Base-by-base conservation (phyloP, 2,797 vertebrate species). In the Erpetoichthys calabaricus region DNA sequence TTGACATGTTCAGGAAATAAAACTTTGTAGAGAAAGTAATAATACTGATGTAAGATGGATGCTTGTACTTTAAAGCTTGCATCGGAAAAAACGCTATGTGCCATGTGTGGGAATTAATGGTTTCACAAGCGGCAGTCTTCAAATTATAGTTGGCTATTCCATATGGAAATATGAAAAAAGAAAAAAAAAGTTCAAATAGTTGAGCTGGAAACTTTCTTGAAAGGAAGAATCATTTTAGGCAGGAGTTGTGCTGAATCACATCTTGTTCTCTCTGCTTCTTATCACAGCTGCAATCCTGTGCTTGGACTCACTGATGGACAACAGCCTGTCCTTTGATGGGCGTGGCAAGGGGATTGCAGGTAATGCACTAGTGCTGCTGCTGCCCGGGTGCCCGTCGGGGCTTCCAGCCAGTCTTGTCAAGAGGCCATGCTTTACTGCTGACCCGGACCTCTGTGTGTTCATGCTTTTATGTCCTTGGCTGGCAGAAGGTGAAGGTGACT, bases 221-320 rank as follows among this genome's bases (percentile, higher is more conserved):
- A 49, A 9, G 6, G 25, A 57, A 45, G 3, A 56, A 7, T 45
- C 44, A 8, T 46, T 62, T 60, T 7, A 45, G 56, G 60, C 25
- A 10, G 53, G 56, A 49, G n/a, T n/a, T 49, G 44, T 45, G 44
- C 5, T 25, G n/a, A 1, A 3, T 75, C 67, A 82, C 4, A 63
- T 62, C 51, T 65, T 70, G 45, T 64, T 77, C 67, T 75, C 62
- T 6, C 72, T 81, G 47, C 73, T 67, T 8, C 65, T 51, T 25
- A 71, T 68, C 49, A 65, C 56, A 2, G 73, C 58, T 3, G 64
- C 64, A 50, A 80, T 63, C 44, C 77, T 77, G 52, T 58, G 63
- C 5, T 71, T 61, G 46, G 76, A 67, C 59, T 86, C 67, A 0
- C 59, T 65, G 0, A 70, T 65, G 1, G 75, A 66, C 7, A 67